Conservation (phyloP, 2,888 invertebrate genomes). For the Cantharis rustica region DNA sequence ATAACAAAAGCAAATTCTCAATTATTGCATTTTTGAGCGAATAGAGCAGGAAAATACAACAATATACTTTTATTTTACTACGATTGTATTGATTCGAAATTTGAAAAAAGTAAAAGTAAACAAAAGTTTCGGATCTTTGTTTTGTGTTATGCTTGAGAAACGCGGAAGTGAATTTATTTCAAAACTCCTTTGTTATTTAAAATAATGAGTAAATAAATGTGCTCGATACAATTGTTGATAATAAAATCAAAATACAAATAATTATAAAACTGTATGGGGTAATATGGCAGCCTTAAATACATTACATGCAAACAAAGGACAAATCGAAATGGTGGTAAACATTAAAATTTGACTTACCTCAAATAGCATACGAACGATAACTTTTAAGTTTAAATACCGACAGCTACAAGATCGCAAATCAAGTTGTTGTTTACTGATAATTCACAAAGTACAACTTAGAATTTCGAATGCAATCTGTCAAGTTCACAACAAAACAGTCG, state of each 20-base stretch:
- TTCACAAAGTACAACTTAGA: conserved; percentile 42
- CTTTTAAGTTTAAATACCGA: conserved; percentile 34
- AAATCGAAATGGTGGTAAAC: conserved; percentile 11
- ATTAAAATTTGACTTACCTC: conserved; percentile 24
- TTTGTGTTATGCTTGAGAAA: not conserved
- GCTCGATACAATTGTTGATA: not conserved
- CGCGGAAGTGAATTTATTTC: conserved; percentile 1
- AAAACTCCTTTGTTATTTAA: conserved; percentile 1
- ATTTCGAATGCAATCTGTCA: conserved; percentile 45
- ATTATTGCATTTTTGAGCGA: not conserved
- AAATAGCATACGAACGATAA: conserved; percentile 44
- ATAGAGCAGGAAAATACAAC: not conserved
- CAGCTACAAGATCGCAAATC: conserved; percentile 43
- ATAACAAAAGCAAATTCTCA: conserved; percentile 51
- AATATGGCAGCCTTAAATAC: conserved; percentile 48
- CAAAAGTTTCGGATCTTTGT: not conserved
- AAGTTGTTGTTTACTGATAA: conserved; percentile 40
- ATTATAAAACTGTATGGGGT: conserved; percentile 40
- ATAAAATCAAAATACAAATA: not conserved
- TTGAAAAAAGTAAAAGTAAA: not conserved
- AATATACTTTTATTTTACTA: not conserved
- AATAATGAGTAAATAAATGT: not conserved
- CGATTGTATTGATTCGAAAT: not conserved
- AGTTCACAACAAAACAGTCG: conserved; percentile 27
- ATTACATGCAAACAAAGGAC: conserved; percentile 45